These are phyloP conservation scores for Hirundichthys speculiger DNA, from an alignment of 2,113 vertebrate genomes.

Conservation along the genomic window DNA sequence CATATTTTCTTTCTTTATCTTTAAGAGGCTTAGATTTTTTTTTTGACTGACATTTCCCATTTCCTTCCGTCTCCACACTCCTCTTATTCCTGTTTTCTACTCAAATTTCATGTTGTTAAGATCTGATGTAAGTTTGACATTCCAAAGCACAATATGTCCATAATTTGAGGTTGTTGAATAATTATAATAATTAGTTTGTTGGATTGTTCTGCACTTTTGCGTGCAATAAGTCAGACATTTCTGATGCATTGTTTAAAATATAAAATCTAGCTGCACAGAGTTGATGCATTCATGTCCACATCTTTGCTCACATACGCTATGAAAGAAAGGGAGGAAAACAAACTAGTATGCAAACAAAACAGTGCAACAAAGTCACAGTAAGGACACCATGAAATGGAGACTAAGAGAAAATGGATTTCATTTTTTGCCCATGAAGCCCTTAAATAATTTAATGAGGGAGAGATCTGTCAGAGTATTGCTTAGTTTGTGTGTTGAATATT, in stretches of 20 bases:
- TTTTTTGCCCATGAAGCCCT: conserved; percentile 57
- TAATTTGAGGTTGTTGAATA: no score
- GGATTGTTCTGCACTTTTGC: neutral
- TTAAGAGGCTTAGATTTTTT: no score
- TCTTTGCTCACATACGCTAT: no score
- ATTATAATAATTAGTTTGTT: neutral
- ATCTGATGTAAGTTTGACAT: conserved; percentile 5
- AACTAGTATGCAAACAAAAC: conserved; percentile 6
- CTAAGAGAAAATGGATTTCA: conserved; percentile 57
- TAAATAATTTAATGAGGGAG: conserved; percentile 73
- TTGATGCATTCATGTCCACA: no score
- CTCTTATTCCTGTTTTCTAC: neutral
- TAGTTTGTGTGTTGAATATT: conserved; percentile 74
- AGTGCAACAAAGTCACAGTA: conserved; percentile 12
- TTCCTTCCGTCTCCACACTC: neutral
- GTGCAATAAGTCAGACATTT: conserved; percentile 3
- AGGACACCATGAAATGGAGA: conserved; percentile 27
- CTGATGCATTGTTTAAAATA: conserved; percentile 1
- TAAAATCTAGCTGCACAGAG: no score
- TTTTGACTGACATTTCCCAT: no score
- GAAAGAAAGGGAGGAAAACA: conserved; percentile 2
- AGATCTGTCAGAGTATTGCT: conserved; percentile 59
- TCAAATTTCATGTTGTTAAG: neutral
- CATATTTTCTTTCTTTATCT: no score
- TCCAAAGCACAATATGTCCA: conserved; percentile 8